Conservation (phyloP, 2,113 vertebrate species). For the Rhineura floridana region DNA sequence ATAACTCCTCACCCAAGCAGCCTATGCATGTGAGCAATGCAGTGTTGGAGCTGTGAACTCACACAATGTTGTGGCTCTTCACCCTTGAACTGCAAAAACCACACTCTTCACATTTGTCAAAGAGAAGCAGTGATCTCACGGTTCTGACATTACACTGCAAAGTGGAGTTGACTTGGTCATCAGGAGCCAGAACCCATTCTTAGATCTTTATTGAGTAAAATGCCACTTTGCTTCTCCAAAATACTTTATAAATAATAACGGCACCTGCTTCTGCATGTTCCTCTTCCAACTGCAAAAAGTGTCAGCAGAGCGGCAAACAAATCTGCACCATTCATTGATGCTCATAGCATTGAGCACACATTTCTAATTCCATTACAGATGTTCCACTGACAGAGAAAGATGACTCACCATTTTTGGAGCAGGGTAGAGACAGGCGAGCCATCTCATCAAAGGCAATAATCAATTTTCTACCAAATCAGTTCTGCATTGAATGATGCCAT, state of each 20-base stretch:
- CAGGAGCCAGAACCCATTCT: neutral
- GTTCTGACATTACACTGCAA: neutral
- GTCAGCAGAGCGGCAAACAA: neutral
- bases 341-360: conserved; percentile 4
- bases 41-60: neutral
- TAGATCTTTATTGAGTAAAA: neutral
- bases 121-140: neutral
- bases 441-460: conserved; percentile 30
- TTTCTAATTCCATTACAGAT: conserved; percentile 25
- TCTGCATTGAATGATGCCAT: conserved; percentile 41
- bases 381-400: conserved; percentile 32
- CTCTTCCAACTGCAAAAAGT: neutral
- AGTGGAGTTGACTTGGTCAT: neutral
- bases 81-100: neutral
- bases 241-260: neutral
- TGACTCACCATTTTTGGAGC: conserved; percentile 27
- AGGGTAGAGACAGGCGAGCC: conserved; percentile 16
- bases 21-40: neutral
- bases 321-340: neutral
- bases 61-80: neutral
- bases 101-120: neutral
- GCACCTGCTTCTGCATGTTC: neutral
- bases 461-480: conserved; percentile 47
- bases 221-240: neutral
- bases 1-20: neutral